These are phyloP conservation scores for Anniella stebbinsi DNA, from an alignment of 2,797 vertebrate genomes.

Conservation along the genomic window DNA sequence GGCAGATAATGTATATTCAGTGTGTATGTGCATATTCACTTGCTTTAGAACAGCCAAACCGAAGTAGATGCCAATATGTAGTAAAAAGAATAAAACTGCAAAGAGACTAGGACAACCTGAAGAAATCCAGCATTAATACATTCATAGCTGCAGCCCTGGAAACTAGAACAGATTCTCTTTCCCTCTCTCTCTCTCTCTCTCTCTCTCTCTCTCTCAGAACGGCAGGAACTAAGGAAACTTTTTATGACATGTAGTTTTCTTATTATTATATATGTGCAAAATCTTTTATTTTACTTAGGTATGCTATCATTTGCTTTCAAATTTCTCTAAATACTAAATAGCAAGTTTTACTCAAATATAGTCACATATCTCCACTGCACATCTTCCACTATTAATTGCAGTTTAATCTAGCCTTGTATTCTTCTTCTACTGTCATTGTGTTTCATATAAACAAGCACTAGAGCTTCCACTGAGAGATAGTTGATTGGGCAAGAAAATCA, in stretches of 20 bases:
- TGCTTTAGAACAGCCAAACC: neutral
- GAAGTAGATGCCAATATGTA: neutral
- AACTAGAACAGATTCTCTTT: slow-evolving; percentile 9
- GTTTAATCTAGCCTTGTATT: slow-evolving; percentile 25
- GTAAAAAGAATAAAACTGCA: neutral
- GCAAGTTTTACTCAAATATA: neutral
- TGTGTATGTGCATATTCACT: neutral
- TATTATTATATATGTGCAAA: neutral
- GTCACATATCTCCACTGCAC: no score
- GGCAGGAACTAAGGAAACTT: neutral
- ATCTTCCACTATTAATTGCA: neutral
- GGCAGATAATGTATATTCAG: neutral
- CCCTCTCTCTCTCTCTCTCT: no score
- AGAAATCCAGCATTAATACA: slow-evolving; percentile 18
- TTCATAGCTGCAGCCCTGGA: neutral
- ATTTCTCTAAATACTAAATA: neutral
- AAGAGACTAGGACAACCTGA: neutral
- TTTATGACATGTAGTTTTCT: slow-evolving; percentile 21
- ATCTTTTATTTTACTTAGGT: neutral
- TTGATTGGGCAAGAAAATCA: neutral
- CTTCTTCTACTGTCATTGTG: neutral
- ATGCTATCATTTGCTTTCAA: neutral
- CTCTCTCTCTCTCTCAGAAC: neutral
- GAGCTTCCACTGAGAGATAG: neutral
- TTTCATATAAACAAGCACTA: neutral